Conservation (phyloP, 2,113 vertebrate genomes). For the Bos javanicus region DNA sequence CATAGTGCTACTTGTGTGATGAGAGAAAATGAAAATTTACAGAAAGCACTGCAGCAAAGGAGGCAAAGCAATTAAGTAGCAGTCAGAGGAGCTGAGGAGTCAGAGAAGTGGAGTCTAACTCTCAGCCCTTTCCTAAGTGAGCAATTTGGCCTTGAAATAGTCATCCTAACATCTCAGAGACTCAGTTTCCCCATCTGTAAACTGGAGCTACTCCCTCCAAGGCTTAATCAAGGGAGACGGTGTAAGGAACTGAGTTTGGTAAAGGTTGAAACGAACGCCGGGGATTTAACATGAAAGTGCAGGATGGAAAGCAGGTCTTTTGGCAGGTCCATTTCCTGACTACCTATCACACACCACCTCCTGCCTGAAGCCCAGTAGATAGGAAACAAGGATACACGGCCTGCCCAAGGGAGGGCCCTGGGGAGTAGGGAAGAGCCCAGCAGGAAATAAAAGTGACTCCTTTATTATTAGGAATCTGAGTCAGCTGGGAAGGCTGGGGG, state of each 20-base stretch:
- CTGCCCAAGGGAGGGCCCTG: neutral
- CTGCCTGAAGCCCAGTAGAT: neutral
- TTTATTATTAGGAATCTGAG: neutral
- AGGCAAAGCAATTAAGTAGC: neutral
- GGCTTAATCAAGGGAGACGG: neutral
- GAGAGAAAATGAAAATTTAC: slow-evolving; percentile 34
- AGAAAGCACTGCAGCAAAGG: neutral
- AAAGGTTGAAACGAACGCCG: neutral
- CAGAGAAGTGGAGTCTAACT: neutral
- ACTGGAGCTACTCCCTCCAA: neutral
- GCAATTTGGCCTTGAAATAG: neutral
- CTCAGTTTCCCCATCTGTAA: neutral
- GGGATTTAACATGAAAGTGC: neutral
- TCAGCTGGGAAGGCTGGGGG: neutral
- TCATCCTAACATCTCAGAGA: too few species aligned
- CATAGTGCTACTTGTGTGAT: neutral
- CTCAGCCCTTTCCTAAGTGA: neutral
- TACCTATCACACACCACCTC: neutral
- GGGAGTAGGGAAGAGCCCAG: neutral
- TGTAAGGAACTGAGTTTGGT: neutral
- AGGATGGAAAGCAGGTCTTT: neutral
- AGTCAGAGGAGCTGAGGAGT: neutral
- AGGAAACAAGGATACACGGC: neutral
- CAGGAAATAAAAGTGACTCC: neutral
- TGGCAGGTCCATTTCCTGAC: neutral